Percentiles rank a stretch among this genome's conserved stretches.
phyloP scores from a whole-genome alignment of 2,113 vertebrate species.

The Xiphorhynchus elegans region DNA sequence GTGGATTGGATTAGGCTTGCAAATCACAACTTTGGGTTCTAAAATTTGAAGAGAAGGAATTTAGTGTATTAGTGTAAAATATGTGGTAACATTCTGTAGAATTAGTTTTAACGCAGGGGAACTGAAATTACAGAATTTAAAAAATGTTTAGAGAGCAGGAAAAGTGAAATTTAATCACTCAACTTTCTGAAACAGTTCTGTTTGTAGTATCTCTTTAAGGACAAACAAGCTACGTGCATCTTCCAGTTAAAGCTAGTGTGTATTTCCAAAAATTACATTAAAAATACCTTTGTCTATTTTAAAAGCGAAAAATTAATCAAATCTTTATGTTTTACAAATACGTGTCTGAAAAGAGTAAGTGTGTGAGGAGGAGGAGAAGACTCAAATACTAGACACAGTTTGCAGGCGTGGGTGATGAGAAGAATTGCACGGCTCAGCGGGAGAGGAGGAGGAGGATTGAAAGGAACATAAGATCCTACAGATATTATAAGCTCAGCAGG shows the following conservation, averaged over 20 bases:
- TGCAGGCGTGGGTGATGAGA: slow-evolving; percentile 47
- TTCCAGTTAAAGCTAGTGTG: not conserved
- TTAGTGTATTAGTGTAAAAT: not conserved
- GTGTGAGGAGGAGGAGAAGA: slow-evolving; percentile 29
- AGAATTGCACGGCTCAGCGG: slow-evolving; percentile 7
- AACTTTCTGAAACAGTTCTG: not conserved
- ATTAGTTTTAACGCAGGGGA: not conserved
- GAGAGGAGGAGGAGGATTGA: slow-evolving; percentile 52
- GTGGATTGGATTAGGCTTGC: not conserved
- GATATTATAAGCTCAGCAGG: slow-evolving; percentile 20
- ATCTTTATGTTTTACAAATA: slow-evolving; percentile 41
- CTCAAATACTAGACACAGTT: slow-evolving; percentile 58
- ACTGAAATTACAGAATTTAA: not conserved
- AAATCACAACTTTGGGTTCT: not conserved
- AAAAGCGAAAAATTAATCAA: slow-evolving; percentile 18
- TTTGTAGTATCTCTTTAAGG: not conserved
- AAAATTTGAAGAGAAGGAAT: not conserved
- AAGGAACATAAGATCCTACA: slow-evolving; percentile 55
- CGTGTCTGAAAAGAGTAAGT: slow-evolving; percentile 28
- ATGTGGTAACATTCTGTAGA: not conserved
- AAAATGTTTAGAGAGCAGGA: not conserved
- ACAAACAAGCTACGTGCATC: not conserved
- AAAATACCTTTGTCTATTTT: slow-evolving; percentile 39
- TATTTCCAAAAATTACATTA: not conserved
- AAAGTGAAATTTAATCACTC: not conserved